These are phyloP conservation scores for Crax fasciolata DNA, from an alignment of 2,797 vertebrate genomes.

Conservation along the genomic window DNA sequence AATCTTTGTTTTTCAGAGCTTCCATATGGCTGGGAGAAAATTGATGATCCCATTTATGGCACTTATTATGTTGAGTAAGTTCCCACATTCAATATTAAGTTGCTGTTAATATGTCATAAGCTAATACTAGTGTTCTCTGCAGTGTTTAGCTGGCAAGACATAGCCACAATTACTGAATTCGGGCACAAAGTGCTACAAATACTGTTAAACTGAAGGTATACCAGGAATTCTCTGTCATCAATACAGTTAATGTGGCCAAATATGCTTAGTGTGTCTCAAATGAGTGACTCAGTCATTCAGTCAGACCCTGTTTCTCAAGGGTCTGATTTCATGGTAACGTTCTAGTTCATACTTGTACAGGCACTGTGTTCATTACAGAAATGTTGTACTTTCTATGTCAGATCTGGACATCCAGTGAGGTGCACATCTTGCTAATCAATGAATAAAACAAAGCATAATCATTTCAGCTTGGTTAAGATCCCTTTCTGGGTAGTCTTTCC, in stretches of 20 bases:
- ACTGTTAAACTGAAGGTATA: constrained; percentile 33
- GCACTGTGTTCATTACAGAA: constrained; percentile 46
- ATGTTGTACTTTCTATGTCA: constrained; percentile 4
- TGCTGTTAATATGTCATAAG: constrained; percentile 67
- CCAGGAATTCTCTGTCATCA: constrained; percentile 30
- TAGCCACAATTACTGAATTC: neutral
- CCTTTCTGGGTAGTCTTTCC: neutral
- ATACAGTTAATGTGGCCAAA: neutral
- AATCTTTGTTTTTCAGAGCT: constrained; percentile 94
- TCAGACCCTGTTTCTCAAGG: constrained; percentile 2
- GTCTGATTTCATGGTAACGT: constrained; percentile 10
- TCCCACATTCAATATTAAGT: constrained; percentile 83
- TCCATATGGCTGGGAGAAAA: constrained; percentile 99
- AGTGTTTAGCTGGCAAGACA: constrained; percentile 10
- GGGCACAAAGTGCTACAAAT: neutral
- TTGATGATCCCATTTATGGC: constrained; percentile 99
- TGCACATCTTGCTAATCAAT: constrained; percentile 20
- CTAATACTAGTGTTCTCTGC: constrained; percentile 30
- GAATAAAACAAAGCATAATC: constrained; percentile 15
- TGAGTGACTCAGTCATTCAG: constrained; percentile 2
- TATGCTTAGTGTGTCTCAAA: constrained; percentile 9
- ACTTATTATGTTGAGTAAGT: constrained; percentile 99
- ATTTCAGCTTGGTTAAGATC: constrained; percentile 2
- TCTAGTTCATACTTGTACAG: constrained; percentile 30
- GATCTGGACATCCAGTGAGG: constrained; percentile 12